Conservation (phyloP, 2,888 invertebrate genomes). For the Hirudinaria manillensis region DNA sequence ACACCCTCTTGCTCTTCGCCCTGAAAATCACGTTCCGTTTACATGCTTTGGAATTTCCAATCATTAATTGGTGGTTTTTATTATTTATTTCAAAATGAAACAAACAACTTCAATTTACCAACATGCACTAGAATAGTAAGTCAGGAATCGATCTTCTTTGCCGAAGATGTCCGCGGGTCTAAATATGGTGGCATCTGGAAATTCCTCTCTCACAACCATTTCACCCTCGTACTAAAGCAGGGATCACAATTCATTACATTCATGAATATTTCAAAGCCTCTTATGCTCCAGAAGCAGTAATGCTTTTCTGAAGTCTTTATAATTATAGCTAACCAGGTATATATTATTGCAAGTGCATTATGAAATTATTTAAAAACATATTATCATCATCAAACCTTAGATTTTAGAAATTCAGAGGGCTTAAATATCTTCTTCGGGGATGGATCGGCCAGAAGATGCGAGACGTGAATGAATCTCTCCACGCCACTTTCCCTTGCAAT, state of each 20-base stretch:
- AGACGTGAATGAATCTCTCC: constrained; percentile 83
- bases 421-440: constrained; percentile 65
- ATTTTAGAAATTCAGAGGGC: constrained; percentile 58
- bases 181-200: constrained; percentile 88
- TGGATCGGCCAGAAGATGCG: constrained; percentile 72
- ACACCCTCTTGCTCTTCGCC: constrained; percentile 40
- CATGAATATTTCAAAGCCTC: background rate
- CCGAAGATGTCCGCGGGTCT: constrained; percentile 89
- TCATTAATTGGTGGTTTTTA: background rate
- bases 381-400: constrained; percentile 44
- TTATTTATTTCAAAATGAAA: background rate
- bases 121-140: constrained; percentile 52
- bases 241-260: constrained; percentile 1
- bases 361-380: background rate
- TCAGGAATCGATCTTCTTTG: constrained; percentile 74
- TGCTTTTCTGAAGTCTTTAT: too few relatives aligned
- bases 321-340: too few relatives aligned
- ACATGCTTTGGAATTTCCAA: too few relatives aligned
- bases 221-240: constrained; percentile 68
- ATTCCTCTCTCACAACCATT: constrained; percentile 81
- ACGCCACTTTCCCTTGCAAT: constrained; percentile 72
- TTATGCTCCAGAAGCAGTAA: too few relatives aligned
- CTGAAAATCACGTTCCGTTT: constrained; percentile 36
- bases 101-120: constrained; percentile 37
- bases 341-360: too few relatives aligned